Evolutionary conservation across 1,140 invertebrate genomes (phyloP), one percentile per base, ranked within the genome.

Genomic region (Bombus superbus): DNA sequence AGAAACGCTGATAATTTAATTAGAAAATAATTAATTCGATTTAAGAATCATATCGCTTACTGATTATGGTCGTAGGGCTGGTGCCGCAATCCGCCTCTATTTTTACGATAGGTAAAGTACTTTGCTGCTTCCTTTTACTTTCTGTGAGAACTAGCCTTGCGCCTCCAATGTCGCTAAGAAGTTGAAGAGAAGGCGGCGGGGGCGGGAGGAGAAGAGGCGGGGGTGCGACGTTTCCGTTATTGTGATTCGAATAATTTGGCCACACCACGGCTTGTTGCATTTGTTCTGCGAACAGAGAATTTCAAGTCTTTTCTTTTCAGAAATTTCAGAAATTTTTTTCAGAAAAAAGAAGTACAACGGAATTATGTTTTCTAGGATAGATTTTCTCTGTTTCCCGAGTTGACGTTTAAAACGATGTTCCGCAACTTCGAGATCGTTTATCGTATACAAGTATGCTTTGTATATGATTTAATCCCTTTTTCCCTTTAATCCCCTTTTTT

Each of bases 211-310:
- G 95, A 32, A 97, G 97, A 68, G 97, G 95, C 38, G 96, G 96
- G 68, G 96, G 95, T 40, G 92, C 92, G 53, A 94, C 89, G 83
- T 91, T 94, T 74, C 87, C 90, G 44, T 88, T 91, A 84, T 84
- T 92, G 72, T 94, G 91, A 93, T 96, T 97, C 73, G 96, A 96
- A 89, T 97, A 96, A 90, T 96, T 96, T 75, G 97, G 97, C 97
- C 96, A 97, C 8, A 97, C 96, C n/a, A 97, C 97, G 2, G 97
- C 96, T 92, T 97, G 97, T 89, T 97, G 97, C 93, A 97, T 96
- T 92, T 97, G 96, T 94, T 98, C 97, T 96, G 96, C 93, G 89
- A 88, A 86, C 85, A 72, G 78, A 90, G 18, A 72, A 81, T 78
- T 71, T 25, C 13, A 13, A 40, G 4, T 32, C 32, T 15, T 8